A percentile compares a stretch with the other conserved stretches of the same genome.
phyloP scores from a whole-genome alignment of 2,113 vertebrate genomes.

The Sigmodon hispidus region DNA sequence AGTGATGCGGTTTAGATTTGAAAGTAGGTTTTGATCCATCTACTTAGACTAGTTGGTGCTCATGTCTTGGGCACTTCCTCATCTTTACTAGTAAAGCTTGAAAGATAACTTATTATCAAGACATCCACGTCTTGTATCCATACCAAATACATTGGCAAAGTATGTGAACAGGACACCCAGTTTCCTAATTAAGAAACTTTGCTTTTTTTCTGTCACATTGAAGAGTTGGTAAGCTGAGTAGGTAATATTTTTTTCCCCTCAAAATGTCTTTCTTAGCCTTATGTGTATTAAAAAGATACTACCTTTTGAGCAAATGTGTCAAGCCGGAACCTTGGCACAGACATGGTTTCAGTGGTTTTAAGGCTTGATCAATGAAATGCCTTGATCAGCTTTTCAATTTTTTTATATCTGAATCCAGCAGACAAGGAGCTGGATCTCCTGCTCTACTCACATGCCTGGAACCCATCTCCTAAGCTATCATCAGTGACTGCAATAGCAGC shows the following conservation, averaged over 20 bases:
- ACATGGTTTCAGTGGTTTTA: conserved; percentile 66
- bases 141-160: conserved; percentile 45
- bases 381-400: conserved; percentile 72
- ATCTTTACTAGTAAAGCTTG: conserved; percentile 61
- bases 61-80: conserved; percentile 51
- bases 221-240: conserved; percentile 46
- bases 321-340: conserved; percentile 73
- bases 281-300: conserved; percentile 54
- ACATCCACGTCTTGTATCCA: conserved; percentile 46
- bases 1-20: conserved; percentile 9
- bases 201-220: conserved; percentile 60
- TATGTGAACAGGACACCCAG: conserved; percentile 63
- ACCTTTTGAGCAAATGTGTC: conserved; percentile 70
- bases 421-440: conserved; percentile 81
- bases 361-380: conserved; percentile 75
- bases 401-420: conserved; percentile 61
- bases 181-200: conserved; percentile 73
- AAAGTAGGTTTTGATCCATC: conserved; percentile 54
- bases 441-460: conserved; percentile 46
- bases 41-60: conserved; percentile 55
- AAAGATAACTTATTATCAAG: conserved; percentile 41
- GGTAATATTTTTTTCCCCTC: conserved; percentile 57
- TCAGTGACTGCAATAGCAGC: conserved; percentile 56
- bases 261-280: conserved; percentile 64
- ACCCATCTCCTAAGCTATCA: conserved; percentile 41